phyloP scores from a whole-genome alignment of 1,140 invertebrate species.

The Limonius californicus region DNA sequence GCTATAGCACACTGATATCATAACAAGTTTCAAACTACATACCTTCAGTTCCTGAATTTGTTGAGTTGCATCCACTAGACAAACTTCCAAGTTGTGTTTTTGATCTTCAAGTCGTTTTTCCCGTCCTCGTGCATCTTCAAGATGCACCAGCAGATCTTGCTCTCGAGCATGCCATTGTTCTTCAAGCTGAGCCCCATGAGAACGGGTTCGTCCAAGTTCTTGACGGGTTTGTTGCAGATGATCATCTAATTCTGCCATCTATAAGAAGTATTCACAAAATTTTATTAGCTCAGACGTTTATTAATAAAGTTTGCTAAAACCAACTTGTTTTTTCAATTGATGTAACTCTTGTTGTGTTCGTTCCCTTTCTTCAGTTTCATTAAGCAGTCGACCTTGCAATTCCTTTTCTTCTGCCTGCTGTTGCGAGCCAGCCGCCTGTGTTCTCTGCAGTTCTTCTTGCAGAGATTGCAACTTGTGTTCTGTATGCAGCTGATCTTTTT shows the following conservation, averaged over 20 bases:
- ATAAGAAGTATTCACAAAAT: too few species aligned
- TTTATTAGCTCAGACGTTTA: too few species aligned
- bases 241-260: slow-evolving; percentile 67
- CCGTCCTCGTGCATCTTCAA: slow-evolving; percentile 78
- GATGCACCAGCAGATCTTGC: slow-evolving; percentile 71
- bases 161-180: slow-evolving; percentile 71
- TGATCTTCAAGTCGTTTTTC: slow-evolving; percentile 86
- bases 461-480: slow-evolving; percentile 61
- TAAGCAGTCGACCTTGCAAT: slow-evolving; percentile 69
- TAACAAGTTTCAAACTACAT: slow-evolving; percentile 27
- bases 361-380: slow-evolving; percentile 73
- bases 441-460: slow-evolving; percentile 67
- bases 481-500: slow-evolving; percentile 64
- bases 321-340: slow-evolving; percentile 68
- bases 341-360: slow-evolving; percentile 66
- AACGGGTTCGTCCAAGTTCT: slow-evolving; percentile 63
- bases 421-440: slow-evolving; percentile 62
- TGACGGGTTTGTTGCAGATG: slow-evolving; percentile 67
- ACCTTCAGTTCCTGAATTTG: slow-evolving; percentile 86
- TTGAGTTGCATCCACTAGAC: slow-evolving; percentile 79
- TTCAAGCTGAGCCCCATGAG: slow-evolving; percentile 71
- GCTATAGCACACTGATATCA: background rate
- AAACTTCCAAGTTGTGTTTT: slow-evolving; percentile 85
- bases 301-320: too few species aligned
- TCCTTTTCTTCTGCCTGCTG: slow-evolving; percentile 75